Percentiles rank a stretch among this genome's conserved stretches.
These are phyloP conservation scores for Herminia tarsipennalis DNA, from an alignment of 2,888 invertebrate species.

Conservation along the genomic window DNA sequence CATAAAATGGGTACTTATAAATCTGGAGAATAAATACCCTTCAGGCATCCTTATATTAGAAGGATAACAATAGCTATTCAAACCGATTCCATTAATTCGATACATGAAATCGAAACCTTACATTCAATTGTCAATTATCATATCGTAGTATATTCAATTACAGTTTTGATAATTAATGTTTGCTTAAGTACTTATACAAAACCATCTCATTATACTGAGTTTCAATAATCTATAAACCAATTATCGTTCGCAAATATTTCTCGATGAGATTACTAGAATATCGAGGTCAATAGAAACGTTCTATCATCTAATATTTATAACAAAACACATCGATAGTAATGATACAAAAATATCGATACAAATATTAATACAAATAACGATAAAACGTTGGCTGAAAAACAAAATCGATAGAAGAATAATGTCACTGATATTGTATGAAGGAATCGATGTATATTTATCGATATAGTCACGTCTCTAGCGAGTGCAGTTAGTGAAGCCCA, in stretches of 20 bases:
- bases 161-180: slow-evolving; percentile 29
- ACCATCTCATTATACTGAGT: slow-evolving; percentile 31
- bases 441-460: slow-evolving; percentile 9
- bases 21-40: background rate
- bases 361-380: background rate
- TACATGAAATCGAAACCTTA: too few species aligned
- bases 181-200: slow-evolving; percentile 16
- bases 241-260: slow-evolving; percentile 46
- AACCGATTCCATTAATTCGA: background rate
- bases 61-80: background rate
- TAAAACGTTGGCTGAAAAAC: background rate
- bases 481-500: slow-evolving; percentile 66
- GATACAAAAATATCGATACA: slow-evolving; percentile 3
- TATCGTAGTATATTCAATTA: slow-evolving; percentile 22
- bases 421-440: background rate
- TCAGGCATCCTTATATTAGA: too few species aligned
- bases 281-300: slow-evolving; percentile 7
- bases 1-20: too few species aligned
- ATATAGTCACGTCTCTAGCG: slow-evolving; percentile 46
- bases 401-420: background rate
- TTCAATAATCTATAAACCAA: slow-evolving; percentile 34
- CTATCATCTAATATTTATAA: background rate
- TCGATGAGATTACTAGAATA: slow-evolving; percentile 19
- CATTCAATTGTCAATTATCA: background rate
- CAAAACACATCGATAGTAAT: background rate